phyloP scores from a whole-genome alignment of 2,113 vertebrate species.

The Rhinoderma darwinii region DNA sequence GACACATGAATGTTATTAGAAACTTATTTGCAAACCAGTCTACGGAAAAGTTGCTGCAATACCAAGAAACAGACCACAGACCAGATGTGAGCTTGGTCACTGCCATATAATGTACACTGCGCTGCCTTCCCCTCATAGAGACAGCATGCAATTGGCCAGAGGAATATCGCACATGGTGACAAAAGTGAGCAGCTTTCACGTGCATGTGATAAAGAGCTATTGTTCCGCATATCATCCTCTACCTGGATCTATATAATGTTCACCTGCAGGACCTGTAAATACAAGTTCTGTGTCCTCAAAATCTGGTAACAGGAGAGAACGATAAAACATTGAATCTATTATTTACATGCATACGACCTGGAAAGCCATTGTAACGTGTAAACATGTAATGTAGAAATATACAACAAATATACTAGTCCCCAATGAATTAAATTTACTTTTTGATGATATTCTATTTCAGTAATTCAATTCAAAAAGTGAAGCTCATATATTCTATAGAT shows the following conservation, averaged over 20 bases:
- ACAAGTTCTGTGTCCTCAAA: conserved; percentile 46
- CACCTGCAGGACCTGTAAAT: conserved; percentile 11
- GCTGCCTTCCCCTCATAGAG: not conserved
- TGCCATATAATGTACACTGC: not conserved
- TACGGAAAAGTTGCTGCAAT: not conserved
- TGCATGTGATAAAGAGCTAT: conserved; percentile 11
- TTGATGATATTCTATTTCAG: too few relatives aligned
- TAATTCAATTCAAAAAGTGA: too few relatives aligned
- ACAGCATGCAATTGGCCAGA: conserved; percentile 1
- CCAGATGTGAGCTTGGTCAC: not conserved
- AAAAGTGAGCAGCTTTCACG: not conserved
- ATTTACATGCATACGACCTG: too few relatives aligned
- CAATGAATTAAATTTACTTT: too few relatives aligned
- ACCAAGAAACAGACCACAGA: not conserved
- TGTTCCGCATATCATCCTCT: not conserved
- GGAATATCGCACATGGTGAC: not conserved
- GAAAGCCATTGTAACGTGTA: too few relatives aligned
- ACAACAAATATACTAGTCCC: too few relatives aligned
- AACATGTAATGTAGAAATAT: too few relatives aligned
- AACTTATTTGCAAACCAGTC: too few relatives aligned
- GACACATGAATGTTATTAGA: too few relatives aligned
- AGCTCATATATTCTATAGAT: too few relatives aligned
- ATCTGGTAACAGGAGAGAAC: conserved; percentile 34
- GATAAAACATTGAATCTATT: not conserved
- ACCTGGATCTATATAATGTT: conserved; percentile 46